Conservation (phyloP, 2,797 vertebrate species). For the Babyrousa celebensis region DNA sequence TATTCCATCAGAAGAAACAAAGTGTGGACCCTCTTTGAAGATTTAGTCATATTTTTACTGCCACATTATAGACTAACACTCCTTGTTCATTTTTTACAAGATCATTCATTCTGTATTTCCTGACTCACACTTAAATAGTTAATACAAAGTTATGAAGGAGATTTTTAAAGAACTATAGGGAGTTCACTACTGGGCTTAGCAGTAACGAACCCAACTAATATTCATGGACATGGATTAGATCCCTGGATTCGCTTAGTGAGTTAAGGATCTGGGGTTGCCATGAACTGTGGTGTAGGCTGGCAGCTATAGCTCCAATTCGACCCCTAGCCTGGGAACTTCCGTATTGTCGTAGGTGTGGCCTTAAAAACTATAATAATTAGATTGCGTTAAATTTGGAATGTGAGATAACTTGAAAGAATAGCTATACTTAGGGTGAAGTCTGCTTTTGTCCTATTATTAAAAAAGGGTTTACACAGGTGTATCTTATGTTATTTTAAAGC, state of each 20-base stretch:
- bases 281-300: too few species aligned
- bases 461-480: background rate
- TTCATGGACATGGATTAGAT: too few species aligned
- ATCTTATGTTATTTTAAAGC: conserved; percentile 46
- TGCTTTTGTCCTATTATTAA: background rate
- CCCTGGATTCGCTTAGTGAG: too few species aligned
- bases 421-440: conserved; percentile 33
- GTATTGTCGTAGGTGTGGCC: too few species aligned
- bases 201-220: too few species aligned
- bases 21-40: conserved; percentile 6
- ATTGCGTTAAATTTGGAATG: conserved; percentile 65
- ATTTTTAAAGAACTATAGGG: conserved; percentile 59
- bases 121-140: conserved; percentile 6
- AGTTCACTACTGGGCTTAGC: too few species aligned
- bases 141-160: conserved; percentile 49
- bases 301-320: too few species aligned
- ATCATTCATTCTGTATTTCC: conserved; percentile 46
- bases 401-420: conserved; percentile 56
- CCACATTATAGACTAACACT: conserved; percentile 23
- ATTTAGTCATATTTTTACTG: conserved; percentile 60
- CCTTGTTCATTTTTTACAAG: conserved; percentile 51
- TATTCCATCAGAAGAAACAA: conserved; percentile 34
- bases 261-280: too few species aligned
- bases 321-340: too few species aligned
- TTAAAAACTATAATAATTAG: conserved; percentile 39